A percentile compares a stretch with the other conserved stretches of the same genome.
These are phyloP conservation scores for Drosophila monieri DNA, from an alignment of 2,888 invertebrate species.

Conservation along the genomic window DNA sequence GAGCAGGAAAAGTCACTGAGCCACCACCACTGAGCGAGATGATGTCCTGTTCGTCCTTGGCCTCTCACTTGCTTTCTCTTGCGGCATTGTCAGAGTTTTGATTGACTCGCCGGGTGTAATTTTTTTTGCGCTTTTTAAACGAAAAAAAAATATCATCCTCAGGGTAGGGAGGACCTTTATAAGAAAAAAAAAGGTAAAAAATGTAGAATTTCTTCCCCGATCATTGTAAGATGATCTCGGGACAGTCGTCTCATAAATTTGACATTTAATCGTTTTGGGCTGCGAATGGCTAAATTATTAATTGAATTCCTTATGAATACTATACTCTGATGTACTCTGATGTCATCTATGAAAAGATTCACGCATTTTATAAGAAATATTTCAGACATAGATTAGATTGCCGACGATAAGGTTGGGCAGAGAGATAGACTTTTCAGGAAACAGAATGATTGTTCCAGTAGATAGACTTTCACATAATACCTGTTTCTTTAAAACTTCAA, in stretches of 20 bases:
- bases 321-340: conserved; percentile 4
- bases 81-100: conserved; percentile 57
- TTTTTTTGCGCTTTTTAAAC: conserved; percentile 45
- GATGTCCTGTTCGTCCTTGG: conserved; percentile 30
- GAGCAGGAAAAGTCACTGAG: conserved; percentile 53
- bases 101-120: conserved; percentile 71
- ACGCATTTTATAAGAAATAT: conserved; percentile 11
- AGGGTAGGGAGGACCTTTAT: conserved; percentile 11
- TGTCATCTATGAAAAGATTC: conserved; percentile 15
- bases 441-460: background rate
- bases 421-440: background rate
- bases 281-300: background rate
- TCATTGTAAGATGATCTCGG: conserved; percentile 67
- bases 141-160: conserved; percentile 43
- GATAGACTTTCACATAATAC: background rate
- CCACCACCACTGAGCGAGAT: conserved; percentile 52
- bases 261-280: conserved; percentile 67
- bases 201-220: conserved; percentile 35
- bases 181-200: conserved; percentile 50
- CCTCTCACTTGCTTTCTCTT: conserved; percentile 54
- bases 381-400: conserved; percentile 13
- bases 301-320: conserved; percentile 11
- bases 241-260: conserved; percentile 66
- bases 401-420: conserved; percentile 12
- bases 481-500: background rate